These are phyloP conservation scores for Ciconia stormi DNA, from an alignment of 2,113 vertebrate species.

Conservation along the genomic window DNA sequence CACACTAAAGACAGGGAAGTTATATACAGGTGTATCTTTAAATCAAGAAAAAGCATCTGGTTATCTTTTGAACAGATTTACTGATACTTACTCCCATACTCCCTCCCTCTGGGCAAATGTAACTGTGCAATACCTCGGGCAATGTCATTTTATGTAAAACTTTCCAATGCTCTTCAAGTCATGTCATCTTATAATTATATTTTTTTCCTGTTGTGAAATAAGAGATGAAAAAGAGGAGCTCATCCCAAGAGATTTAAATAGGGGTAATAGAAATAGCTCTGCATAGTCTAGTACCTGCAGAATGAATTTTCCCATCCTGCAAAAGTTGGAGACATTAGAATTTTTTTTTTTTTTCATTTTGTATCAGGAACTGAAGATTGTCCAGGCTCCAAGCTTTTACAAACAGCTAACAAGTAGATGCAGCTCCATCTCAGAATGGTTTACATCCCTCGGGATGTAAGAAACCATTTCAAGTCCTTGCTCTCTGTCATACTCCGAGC, in stretches of 20 bases:
- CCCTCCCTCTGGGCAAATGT: slow-evolving; percentile 43
- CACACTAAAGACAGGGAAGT: slow-evolving; percentile 13
- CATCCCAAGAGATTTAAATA: slow-evolving; percentile 54
- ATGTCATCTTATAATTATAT: slow-evolving; percentile 54
- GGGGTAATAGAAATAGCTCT: slow-evolving; percentile 29
- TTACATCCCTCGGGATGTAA: neutral
- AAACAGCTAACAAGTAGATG: neutral
- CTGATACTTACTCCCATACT: slow-evolving; percentile 44
- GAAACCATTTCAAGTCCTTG: neutral
- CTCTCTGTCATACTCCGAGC: neutral
- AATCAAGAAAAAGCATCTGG: slow-evolving; percentile 36
- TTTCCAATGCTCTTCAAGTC: slow-evolving; percentile 52
- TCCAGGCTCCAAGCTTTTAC: neutral
- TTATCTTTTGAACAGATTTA: slow-evolving; percentile 54
- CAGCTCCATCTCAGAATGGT: neutral
- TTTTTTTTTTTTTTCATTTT: neutral
- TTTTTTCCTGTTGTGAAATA: slow-evolving; percentile 65
- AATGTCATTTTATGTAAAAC: slow-evolving; percentile 66
- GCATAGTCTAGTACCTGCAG: slow-evolving; percentile 33
- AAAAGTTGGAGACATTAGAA: neutral
- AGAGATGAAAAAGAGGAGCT: slow-evolving; percentile 61
- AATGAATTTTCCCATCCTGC: slow-evolving; percentile 47
- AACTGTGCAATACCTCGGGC: slow-evolving; percentile 48
- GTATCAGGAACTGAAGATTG: neutral
- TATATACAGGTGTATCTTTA: slow-evolving; percentile 30